Conservation (phyloP, 2,113 vertebrate species). For the Neotoma lepida region DNA sequence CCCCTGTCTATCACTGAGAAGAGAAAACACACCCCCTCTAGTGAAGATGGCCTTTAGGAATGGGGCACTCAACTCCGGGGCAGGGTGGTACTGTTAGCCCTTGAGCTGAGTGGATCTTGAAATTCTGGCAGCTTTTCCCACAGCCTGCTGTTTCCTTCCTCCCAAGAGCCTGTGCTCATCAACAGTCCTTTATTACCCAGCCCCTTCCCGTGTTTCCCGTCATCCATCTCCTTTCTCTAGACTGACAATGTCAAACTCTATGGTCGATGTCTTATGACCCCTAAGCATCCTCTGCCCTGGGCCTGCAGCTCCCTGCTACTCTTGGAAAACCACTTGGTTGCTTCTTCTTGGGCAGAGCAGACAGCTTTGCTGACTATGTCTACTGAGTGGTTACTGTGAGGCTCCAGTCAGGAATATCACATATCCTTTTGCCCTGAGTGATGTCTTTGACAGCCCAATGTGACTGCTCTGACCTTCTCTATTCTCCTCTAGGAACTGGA, state of each 20-base stretch:
- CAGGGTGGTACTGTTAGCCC: background rate
- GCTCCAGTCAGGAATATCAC: background rate
- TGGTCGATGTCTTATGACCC: background rate
- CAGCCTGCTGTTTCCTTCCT: background rate
- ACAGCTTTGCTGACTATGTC: background rate
- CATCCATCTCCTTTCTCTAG: background rate
- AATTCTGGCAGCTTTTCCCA: background rate
- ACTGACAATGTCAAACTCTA: background rate
- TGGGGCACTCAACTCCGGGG: background rate
- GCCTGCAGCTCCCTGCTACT: background rate
- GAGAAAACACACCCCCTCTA: background rate
- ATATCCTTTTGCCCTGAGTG: background rate
- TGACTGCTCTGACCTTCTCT: background rate
- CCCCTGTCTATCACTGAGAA: background rate
- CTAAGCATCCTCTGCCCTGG: background rate
- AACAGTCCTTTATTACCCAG: background rate
- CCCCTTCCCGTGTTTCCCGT: background rate
- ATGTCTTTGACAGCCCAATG: background rate
- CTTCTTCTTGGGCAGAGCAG: background rate
- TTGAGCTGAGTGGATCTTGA: background rate
- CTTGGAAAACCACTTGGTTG: background rate
- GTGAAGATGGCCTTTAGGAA: background rate
- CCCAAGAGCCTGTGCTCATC: background rate
- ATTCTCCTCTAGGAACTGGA: background rate
- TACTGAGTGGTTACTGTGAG: background rate